phyloP scores from a whole-genome alignment of 2,888 invertebrate species.

The Athripsodes cinereus region DNA sequence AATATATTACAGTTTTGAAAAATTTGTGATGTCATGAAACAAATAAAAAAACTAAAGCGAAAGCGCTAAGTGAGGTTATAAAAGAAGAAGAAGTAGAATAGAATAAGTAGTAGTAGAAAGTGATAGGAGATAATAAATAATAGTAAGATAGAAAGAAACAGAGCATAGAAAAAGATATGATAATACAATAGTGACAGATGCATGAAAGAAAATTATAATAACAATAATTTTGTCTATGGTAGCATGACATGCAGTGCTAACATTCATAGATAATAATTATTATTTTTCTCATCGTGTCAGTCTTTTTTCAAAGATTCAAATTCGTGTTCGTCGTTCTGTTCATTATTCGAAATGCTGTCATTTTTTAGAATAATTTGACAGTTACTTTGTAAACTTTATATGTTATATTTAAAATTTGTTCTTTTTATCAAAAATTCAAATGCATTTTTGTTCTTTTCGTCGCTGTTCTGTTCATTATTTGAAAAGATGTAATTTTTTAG shows the following conservation, averaged over 20 bases:
- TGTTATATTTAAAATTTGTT: too few species aligned
- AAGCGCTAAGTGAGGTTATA: not conserved
- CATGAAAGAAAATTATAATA: not conserved
- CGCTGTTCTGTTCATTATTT: too few species aligned
- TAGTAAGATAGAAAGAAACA: not conserved
- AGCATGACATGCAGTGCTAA: constrained; percentile 5
- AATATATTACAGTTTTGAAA: too few species aligned
- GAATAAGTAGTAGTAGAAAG: not conserved
- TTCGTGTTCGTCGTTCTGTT: too few species aligned
- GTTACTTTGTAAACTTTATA: too few species aligned
- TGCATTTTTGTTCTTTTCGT: too few species aligned
- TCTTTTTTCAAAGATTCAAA: too few species aligned
- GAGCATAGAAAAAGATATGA: not conserved
- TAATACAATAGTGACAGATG: not conserved
- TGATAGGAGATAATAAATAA: not conserved
- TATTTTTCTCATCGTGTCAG: not conserved
- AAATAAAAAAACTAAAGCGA: not conserved
- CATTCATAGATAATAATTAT: not conserved
- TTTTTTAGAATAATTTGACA: too few species aligned
- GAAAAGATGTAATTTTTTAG: too few species aligned
- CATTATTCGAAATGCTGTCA: too few species aligned
- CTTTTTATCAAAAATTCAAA: too few species aligned
- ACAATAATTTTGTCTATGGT: not conserved
- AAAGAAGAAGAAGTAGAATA: not conserved
- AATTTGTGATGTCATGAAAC: too few species aligned